Evolutionary conservation across 1,140 invertebrate species (phyloP), one percentile per base, ranked within the genome.

Genomic region (Scylla paramamosain): DNA sequence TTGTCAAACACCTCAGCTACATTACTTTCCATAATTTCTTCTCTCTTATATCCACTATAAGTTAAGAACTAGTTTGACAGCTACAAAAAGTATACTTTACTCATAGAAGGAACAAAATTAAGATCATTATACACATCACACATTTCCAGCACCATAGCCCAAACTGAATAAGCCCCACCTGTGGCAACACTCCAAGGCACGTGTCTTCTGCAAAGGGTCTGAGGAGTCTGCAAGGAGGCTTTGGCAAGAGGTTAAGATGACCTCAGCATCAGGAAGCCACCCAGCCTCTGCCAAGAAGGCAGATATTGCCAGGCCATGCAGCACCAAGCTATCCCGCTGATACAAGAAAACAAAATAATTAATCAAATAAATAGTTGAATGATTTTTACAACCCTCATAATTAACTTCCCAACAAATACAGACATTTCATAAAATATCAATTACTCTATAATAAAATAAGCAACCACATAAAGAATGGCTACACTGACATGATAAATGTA

Each of bases 261-360:
- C 87, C 83, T 95, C 94, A 7, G 94, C 94, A 93, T 95, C 94
- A 39, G 94, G 94, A 8, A 95, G 84, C 94, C 94, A 95, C 2
- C 94, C 94, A 77, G 94, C 94, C 84, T 95, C 94, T 39, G 94
- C 94, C n/a, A 95, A 32, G 48, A 95, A 95, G 25, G 91, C 86
- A 86, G 94, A 95, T 4, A 95, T 91, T 25, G 94, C 83, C 90
- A 95, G 46, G 4, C 94, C 94, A 29, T 95, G 94, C 48, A 92
- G n/a, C 39, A 95, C 94, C 46, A 95, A 67, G 52, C 46, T 89
- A 87, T 95, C 94, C 29, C 84, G n/a, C 84, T 93, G 94, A 91
- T 95, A 59, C 20, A 92, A 52, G 77, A 59, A 86, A 10, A 67
- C 14, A 20, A 48, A 7, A 14, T 14, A 31, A 82, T 32, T 48